Percentiles rank a stretch among this genome's conserved stretches.
These are phyloP conservation scores for Halcyon smyrnensis DNA, from an alignment of 2,797 vertebrate species.

Conservation along the genomic window DNA sequence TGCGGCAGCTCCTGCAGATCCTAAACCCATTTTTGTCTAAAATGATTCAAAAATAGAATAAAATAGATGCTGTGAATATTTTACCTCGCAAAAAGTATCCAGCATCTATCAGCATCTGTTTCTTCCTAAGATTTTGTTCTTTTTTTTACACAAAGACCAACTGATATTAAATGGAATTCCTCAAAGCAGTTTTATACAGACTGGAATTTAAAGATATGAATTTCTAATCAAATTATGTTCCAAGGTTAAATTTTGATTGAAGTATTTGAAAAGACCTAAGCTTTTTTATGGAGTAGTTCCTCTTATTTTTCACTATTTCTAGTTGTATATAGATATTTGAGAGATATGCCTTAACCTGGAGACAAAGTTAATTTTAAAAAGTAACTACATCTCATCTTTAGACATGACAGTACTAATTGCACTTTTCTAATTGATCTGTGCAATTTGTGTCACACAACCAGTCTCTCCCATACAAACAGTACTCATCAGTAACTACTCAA, in stretches of 20 bases:
- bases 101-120: neutral
- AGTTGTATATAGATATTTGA: neutral
- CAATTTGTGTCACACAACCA: slow-evolving; percentile 81
- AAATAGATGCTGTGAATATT: neutral
- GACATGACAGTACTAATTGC: slow-evolving; percentile 29
- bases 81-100: neutral
- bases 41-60: neutral
- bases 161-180: neutral
- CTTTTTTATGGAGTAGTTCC: neutral
- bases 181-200: neutral
- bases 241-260: neutral
- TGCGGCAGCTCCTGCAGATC: neutral
- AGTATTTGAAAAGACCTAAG: neutral
- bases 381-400: slow-evolving; percentile 70
- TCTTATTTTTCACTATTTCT: neutral
- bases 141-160: neutral
- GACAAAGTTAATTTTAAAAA: neutral
- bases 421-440: slow-evolving; percentile 74
- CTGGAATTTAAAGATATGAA: rapidly evolving
- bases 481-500: slow-evolving; percentile 84
- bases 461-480: slow-evolving; percentile 84
- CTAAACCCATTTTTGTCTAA: neutral
- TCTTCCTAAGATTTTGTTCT: neutral
- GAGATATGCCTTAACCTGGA: neutral
- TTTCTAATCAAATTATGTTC: neutral